Evolutionary conservation across 2,797 vertebrate species (phyloP).

Genomic region (Alca torda): DNA sequence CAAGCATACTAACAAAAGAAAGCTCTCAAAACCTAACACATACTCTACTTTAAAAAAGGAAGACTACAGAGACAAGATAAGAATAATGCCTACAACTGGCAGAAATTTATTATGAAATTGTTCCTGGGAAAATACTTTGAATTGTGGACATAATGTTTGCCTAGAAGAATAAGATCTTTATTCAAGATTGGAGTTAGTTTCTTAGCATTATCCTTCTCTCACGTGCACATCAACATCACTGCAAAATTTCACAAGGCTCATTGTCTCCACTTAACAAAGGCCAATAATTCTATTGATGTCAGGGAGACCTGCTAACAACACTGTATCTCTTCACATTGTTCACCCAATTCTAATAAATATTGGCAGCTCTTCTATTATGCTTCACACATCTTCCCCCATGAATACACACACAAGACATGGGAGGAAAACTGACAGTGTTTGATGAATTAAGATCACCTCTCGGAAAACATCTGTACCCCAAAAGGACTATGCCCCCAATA

Average conservation of each 20-base stretch:
- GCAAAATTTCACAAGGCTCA: not conserved
- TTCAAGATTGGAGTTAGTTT: not conserved
- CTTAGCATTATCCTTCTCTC: not conserved
- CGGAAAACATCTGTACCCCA: not conserved
- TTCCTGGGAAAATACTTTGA: not conserved
- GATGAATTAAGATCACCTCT: not conserved
- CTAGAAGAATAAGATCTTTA: not conserved
- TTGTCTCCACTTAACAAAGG: not conserved
- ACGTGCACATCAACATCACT: not conserved
- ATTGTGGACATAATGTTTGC: not conserved
- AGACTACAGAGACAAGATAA: not conserved
- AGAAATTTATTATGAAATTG: not conserved
- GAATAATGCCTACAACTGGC: not conserved
- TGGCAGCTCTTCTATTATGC: not conserved
- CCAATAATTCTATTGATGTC: not conserved
- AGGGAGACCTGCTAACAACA: not conserved
- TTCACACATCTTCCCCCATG: not conserved
- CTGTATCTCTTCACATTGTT: not conserved
- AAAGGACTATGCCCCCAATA: not conserved
- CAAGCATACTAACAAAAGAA: not conserved
- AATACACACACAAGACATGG: fast-evolving
- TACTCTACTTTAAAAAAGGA: not conserved
- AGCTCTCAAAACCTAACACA: not conserved
- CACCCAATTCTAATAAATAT: not conserved
- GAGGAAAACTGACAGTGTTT: not conserved